These are phyloP conservation scores for Caenorhabditis imperialis DNA, from an alignment of 2,888 invertebrate genomes.

Conservation along the genomic window DNA sequence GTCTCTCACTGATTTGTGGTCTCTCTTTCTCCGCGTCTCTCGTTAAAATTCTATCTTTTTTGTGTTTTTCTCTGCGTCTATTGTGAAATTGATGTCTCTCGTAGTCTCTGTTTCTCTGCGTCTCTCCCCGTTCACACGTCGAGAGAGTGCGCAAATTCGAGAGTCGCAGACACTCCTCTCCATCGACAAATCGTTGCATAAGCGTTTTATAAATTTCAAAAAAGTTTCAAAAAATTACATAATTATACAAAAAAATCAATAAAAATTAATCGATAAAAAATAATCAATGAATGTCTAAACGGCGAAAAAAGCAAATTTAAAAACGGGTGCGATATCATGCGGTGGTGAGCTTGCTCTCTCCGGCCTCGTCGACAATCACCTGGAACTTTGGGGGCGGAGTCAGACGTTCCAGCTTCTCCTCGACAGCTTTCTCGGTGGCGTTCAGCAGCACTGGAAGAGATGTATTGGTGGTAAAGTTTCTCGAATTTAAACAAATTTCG, in stretches of 20 bases:
- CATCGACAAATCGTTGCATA: not conserved
- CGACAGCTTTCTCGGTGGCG: constrained; percentile 19
- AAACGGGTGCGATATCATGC: constrained; percentile 11
- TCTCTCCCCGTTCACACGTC: no score
- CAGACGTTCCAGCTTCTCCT: constrained; percentile 42
- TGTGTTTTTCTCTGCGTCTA: no score
- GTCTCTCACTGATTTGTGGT: no score
- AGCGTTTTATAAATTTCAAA: not conserved
- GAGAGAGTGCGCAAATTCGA: no score
- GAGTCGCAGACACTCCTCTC: no score
- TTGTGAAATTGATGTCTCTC: no score
- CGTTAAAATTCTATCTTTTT: no score
- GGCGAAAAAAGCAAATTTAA: not conserved
- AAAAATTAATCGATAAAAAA: no score
- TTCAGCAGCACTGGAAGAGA: constrained; percentile 26
- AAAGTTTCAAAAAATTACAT: not conserved
- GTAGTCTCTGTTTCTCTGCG: no score
- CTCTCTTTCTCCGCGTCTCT: no score
- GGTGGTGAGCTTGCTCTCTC: constrained; percentile 59
- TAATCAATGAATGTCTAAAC: constrained; percentile 5
- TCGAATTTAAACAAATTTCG: no score
- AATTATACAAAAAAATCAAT: no score
- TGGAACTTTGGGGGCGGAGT: constrained; percentile 61
- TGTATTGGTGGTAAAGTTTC: not conserved
- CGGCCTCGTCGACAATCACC: constrained; percentile 66